phyloP scores from a whole-genome alignment of 2,113 vertebrate genomes.

The Cariama cristata region DNA sequence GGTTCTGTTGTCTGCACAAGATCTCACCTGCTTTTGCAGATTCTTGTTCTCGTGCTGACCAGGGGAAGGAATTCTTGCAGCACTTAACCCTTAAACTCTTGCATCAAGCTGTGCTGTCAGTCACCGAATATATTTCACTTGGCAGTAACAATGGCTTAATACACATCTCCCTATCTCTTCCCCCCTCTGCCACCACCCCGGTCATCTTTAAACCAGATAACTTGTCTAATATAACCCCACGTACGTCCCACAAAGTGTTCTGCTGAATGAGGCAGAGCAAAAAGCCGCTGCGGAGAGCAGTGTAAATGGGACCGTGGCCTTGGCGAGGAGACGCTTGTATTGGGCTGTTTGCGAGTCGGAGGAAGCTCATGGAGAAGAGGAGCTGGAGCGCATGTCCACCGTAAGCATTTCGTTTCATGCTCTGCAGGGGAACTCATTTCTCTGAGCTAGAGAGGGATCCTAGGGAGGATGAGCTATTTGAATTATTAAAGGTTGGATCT shows the following conservation, averaged over 20 bases:
- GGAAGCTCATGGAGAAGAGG: not conserved
- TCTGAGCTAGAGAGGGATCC: not conserved
- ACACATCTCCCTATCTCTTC: too few relatives aligned
- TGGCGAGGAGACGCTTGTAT: fast-evolving
- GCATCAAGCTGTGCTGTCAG: not conserved
- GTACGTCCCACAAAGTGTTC: fast-evolving
- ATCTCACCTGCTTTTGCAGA: not conserved
- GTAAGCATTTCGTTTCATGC: fast-evolving
- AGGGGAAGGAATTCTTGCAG: not conserved
- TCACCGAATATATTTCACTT: fast-evolving
- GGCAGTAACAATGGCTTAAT: not conserved
- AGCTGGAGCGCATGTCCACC: not conserved
- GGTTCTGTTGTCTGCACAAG: not conserved
- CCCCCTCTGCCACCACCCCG: not conserved
- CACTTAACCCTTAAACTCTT: not conserved
- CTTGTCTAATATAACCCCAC: fast-evolving
- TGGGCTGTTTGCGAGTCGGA: not conserved
- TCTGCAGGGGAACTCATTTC: not conserved
- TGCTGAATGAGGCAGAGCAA: not conserved
- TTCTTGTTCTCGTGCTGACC: not conserved
- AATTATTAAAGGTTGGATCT: not conserved
- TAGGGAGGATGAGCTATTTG: not conserved
- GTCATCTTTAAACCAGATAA: not conserved
- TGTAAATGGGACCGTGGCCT: fast-evolving
- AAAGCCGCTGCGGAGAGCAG: not conserved